A percentile compares a stretch with the other conserved stretches of the same genome.
phyloP scores from a whole-genome alignment of 2,888 invertebrate genomes.

The Portevinia maculata region DNA sequence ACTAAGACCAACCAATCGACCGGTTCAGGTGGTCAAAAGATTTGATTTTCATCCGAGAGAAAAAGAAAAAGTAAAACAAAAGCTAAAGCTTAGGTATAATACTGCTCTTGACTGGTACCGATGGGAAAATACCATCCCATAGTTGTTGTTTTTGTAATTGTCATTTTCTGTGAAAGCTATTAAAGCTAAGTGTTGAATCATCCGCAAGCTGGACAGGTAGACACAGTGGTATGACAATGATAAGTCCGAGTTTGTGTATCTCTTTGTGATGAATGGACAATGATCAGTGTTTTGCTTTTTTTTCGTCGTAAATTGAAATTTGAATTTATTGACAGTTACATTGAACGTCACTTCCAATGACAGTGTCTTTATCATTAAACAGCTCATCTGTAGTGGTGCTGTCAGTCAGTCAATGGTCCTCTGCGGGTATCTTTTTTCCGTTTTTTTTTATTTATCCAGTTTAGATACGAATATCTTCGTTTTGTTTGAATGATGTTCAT shows the following conservation, averaged over 20 bases:
- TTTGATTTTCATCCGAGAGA: constrained; percentile 36
- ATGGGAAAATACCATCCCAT: constrained; percentile 23
- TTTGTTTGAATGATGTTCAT: constrained; percentile 28
- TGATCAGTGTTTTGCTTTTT: constrained; percentile 16
- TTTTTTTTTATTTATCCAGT: constrained; percentile 22
- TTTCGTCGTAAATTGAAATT: constrained; percentile 58
- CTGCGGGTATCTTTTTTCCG: background rate
- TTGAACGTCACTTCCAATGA: background rate
- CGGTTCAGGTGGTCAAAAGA: constrained; percentile 54
- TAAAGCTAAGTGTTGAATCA: constrained; percentile 55
- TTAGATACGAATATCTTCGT: constrained; percentile 2
- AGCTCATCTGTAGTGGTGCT: constrained; percentile 36
- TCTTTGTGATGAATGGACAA: constrained; percentile 65
- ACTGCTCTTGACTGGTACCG: too few species aligned
- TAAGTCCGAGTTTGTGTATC: constrained; percentile 55
- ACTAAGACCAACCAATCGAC: constrained; percentile 30
- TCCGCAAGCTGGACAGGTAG: constrained; percentile 55
- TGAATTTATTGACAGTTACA: constrained; percentile 52
- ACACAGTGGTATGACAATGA: constrained; percentile 59
- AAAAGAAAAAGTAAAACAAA: constrained; percentile 22
- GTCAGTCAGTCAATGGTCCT: constrained; percentile 29
- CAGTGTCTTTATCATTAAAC: constrained; percentile 21
- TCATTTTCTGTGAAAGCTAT: constrained; percentile 23
- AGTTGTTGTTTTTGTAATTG: constrained; percentile 4
- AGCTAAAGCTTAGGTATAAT: constrained; percentile 19